Conservation (phyloP, 2,797 vertebrate species). For the Falco naumanni region DNA sequence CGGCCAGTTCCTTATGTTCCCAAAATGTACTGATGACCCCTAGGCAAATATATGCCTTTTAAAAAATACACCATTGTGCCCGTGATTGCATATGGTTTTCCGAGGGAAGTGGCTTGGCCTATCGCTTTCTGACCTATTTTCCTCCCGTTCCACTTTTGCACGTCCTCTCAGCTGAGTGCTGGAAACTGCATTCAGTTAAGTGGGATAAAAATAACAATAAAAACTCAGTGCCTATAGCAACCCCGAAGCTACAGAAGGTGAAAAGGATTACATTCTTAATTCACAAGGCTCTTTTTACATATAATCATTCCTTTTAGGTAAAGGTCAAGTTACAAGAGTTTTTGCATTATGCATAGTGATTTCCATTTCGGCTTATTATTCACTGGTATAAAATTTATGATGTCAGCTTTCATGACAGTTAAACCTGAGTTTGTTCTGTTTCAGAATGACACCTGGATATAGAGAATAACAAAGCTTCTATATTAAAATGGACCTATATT, state of each 20-base stretch:
- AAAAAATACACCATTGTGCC: background rate
- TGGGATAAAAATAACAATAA: conserved; percentile 46
- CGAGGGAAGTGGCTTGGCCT: background rate
- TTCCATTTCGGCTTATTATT: conserved; percentile 70
- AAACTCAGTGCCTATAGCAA: conserved; percentile 43
- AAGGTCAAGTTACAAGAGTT: conserved; percentile 65
- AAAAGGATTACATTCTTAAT: conserved; percentile 81
- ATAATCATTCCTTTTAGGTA: conserved; percentile 61
- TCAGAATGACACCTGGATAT: conserved; percentile 32
- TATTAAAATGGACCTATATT: conserved; percentile 18
- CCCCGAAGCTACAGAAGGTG: conserved; percentile 71
- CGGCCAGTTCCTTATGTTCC: background rate
- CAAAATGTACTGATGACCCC: background rate
- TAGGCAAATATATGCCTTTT: background rate
- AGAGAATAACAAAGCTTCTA: conserved; percentile 35
- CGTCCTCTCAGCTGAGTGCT: conserved; percentile 18
- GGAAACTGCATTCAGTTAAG: background rate
- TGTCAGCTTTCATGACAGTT: conserved; percentile 64
- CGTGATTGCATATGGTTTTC: background rate
- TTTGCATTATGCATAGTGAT: conserved; percentile 65
- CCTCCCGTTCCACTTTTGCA: background rate
- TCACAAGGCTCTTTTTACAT: conserved; percentile 40
- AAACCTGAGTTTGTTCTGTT: conserved; percentile 55
- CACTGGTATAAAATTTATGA: conserved; percentile 48
- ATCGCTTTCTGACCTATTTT: conserved; percentile 33